phyloP scores from a whole-genome alignment of 1,140 invertebrate species.

The Ceratoteleas bidentatus region DNA sequence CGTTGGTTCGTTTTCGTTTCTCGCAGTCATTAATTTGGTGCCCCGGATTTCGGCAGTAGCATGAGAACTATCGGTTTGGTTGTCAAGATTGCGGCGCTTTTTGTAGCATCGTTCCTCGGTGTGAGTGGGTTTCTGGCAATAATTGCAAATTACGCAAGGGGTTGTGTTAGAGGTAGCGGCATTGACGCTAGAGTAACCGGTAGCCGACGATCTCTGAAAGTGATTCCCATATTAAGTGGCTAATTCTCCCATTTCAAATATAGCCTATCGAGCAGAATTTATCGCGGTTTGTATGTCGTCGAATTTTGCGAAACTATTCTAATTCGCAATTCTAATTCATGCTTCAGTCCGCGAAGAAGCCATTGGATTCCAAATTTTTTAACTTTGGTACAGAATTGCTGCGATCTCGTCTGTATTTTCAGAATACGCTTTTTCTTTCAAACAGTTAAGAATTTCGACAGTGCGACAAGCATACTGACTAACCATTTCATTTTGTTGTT shows the following conservation, averaged over 20 bases:
- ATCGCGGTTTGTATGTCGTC: background rate
- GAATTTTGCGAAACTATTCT: background rate
- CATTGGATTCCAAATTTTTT: no score
- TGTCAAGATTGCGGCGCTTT: background rate
- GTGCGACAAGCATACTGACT: background rate
- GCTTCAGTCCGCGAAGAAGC: background rate
- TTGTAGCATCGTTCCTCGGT: background rate
- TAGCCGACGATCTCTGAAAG: background rate
- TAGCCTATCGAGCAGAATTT: background rate
- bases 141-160: background rate
- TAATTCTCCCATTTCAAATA: background rate
- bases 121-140: background rate
- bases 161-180: no score
- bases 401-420: background rate
- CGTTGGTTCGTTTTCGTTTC: background rate
- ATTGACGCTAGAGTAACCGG: background rate
- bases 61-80: background rate
- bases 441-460: background rate
- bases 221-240: background rate
- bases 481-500: no score
- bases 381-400: background rate
- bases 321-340: no score
- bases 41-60: background rate
- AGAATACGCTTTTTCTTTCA: background rate
- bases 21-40: background rate